Evolutionary conservation across 2,797 vertebrate species (phyloP).

Genomic region (Falco biarmicus): DNA sequence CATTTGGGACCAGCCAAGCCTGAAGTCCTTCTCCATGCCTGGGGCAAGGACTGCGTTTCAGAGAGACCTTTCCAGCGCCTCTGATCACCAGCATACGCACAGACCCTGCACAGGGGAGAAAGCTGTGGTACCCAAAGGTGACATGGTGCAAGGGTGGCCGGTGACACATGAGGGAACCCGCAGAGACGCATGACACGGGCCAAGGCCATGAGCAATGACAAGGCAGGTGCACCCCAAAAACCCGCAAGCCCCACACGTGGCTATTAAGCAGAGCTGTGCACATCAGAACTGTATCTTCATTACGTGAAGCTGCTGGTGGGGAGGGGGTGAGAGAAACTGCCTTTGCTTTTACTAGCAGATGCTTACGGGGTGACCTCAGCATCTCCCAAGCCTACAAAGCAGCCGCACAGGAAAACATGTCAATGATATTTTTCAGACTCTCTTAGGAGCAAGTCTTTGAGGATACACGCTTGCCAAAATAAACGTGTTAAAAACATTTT

Average conservation of each 20-base stretch:
- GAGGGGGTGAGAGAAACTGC: not conserved
- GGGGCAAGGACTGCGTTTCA: not conserved
- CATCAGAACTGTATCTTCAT: not conserved
- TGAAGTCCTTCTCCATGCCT: not conserved
- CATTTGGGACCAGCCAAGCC: rapidly evolving
- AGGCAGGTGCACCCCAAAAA: not conserved
- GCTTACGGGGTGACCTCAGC: not conserved
- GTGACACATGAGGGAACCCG: not conserved
- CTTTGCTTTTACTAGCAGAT: not conserved
- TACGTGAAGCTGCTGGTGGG: not conserved
- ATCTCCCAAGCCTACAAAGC: not conserved
- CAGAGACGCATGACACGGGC: rapidly evolving
- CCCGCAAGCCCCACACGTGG: not conserved
- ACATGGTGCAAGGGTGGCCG: not conserved
- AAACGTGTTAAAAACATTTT: not conserved
- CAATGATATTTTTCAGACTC: not conserved
- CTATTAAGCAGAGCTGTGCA: not conserved
- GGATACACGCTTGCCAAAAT: not conserved
- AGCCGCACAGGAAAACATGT: not conserved
- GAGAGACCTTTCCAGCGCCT: not conserved
- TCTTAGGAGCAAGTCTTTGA: not conserved
- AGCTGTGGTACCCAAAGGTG: not conserved
- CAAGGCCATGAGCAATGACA: rapidly evolving
- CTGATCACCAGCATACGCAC: rapidly evolving
- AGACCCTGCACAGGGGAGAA: not conserved